Base-by-base conservation (phyloP, 2,888 invertebrate genomes). In the Malacosoma neustria region DNA sequence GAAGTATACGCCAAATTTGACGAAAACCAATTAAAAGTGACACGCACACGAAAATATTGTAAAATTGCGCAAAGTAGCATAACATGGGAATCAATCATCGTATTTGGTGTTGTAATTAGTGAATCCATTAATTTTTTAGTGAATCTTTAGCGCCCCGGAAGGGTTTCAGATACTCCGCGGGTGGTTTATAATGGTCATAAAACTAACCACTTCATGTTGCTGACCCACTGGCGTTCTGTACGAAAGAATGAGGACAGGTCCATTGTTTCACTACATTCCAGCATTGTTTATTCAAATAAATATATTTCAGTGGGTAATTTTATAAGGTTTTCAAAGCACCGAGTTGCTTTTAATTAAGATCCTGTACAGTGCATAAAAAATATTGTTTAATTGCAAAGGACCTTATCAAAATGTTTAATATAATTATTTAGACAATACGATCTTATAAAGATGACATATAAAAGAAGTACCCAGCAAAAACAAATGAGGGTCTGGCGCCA, bases 181-280 rank as follows among this genome's bases (percentile, higher is more conserved):
- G 80, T 76, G 82, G 82, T 82, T 73, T 84, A 82, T 63, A 47
- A 55, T 66, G 29, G 49, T 49, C 57, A 64, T 80, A 79, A 77
- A 80, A 47, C 49, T 68, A 64, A 72, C 74, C 72, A 72, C 72
- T 72, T 49, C 48, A 58, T 61, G 49, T 22, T 7, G 22, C 22
- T 63, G 65, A 60, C 66, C 60, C 61, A 67, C 59, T 67, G 65
- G 57, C 57, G 49, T 40, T 61, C 65, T 64, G 63, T 46, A 45
- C 46, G 33, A 42, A 36, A 55, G 48, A 45, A 40, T 46, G 45
- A 45, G 46, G 41, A 43, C 46, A 54, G 48, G 40, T 58, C 58
- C 65, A 71, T 68, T 73, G 65, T 65, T 43, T 36, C 13, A 56
- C 57, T 57, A 45, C 51, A 61, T n/a, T n/a, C n/a, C n/a, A n/a